Evolutionary conservation across 1,140 invertebrate genomes (phyloP).

Genomic region (Nilaparvata lugens): DNA sequence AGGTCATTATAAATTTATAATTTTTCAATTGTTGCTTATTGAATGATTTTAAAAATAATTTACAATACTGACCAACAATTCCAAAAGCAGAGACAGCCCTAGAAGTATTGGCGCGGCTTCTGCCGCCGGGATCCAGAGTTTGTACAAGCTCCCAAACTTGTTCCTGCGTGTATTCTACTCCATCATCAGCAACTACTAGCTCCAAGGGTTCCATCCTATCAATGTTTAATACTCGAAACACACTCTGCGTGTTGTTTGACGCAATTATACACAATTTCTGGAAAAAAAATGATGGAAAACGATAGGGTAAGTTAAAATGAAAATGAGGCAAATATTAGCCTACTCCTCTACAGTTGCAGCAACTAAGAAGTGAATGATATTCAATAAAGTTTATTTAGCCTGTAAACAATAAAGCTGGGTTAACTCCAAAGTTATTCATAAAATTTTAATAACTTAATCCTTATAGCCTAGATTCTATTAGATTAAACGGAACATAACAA

Average conservation of each 20-base stretch:
- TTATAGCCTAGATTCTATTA: no score
- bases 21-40: no score
- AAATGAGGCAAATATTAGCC: not conserved
- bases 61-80: constrained; percentile 60
- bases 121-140: constrained; percentile 76
- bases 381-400: not conserved
- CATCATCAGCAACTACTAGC: constrained; percentile 78
- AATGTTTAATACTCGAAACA: constrained; percentile 88
- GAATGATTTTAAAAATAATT: no score
- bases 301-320: not conserved
- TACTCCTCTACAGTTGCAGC: not conserved
- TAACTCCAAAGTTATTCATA: not conserved
- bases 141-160: constrained; percentile 71
- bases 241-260: constrained; percentile 85
- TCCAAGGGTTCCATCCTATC: constrained; percentile 79
- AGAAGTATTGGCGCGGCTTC: constrained; percentile 42
- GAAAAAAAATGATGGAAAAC: constrained; percentile 28
- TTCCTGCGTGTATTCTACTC: constrained; percentile 78
- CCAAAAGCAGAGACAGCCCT: constrained; percentile 84
- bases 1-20: no score
- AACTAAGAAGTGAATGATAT: not conserved
- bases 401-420: not conserved
- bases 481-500: no score
- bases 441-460: no score
- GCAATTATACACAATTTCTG: constrained; percentile 87